These are phyloP conservation scores for Cynocephalus volans DNA, from an alignment of 2,113 vertebrate genomes.

Conservation along the genomic window DNA sequence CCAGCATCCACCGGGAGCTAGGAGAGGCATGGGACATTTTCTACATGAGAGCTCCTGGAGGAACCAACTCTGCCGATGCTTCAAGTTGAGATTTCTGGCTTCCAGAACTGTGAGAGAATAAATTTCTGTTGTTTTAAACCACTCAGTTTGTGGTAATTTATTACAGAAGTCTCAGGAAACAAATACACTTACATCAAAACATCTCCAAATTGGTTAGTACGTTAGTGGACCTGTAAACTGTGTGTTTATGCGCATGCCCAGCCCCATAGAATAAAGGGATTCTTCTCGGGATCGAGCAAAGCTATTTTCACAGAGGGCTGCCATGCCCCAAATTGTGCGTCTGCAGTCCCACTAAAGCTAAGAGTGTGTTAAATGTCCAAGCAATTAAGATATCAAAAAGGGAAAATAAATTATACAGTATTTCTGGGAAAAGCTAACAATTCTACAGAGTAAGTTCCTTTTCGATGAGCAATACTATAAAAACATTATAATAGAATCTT, in stretches of 20 bases:
- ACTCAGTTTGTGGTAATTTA: background rate
- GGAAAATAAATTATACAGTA: background rate
- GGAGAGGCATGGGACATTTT: background rate
- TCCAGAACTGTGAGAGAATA: background rate
- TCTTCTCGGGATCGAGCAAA: background rate
- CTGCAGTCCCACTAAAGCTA: background rate
- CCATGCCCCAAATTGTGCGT: background rate
- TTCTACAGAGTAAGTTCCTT: background rate
- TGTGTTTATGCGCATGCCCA: background rate
- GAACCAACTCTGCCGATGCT: background rate
- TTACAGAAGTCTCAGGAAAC: background rate
- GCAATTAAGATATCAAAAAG: background rate
- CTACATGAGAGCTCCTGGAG: background rate
- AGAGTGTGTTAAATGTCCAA: background rate
- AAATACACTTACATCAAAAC: background rate
- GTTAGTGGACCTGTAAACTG: background rate
- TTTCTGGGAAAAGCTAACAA: constrained; percentile 49
- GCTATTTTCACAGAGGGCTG: background rate
- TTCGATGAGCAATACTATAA: background rate
- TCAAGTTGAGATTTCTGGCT: background rate
- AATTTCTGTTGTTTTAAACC: background rate
- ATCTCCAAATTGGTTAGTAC: background rate
- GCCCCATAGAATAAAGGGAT: background rate
- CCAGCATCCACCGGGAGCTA: background rate
- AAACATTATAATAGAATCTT: constrained; percentile 32